phyloP scores from a whole-genome alignment of 2,888 invertebrate species.

The Amblyjoppa proteus region DNA sequence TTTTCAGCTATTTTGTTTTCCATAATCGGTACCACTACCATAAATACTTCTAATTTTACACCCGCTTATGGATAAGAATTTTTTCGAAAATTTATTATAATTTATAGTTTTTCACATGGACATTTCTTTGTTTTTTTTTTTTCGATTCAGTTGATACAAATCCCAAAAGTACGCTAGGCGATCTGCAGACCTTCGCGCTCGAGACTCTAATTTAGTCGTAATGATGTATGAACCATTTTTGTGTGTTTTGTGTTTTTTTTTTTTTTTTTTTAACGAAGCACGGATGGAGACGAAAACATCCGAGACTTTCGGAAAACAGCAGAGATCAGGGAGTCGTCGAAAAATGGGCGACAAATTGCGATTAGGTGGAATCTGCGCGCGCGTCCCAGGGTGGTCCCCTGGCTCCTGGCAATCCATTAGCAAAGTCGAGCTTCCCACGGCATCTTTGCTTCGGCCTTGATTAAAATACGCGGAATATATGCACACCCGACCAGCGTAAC shows the following conservation, averaged over 20 bases:
- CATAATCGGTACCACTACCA: too few relatives aligned
- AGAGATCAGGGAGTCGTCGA: not conserved
- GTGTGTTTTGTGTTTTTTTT: not conserved
- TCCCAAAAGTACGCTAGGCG: not conserved
- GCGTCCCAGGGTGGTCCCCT: not conserved
- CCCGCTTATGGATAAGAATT: not conserved
- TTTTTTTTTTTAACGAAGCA: conserved; percentile 8
- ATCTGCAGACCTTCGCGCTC: not conserved
- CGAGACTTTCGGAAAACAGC: not conserved
- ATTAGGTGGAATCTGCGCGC: conserved; percentile 18
- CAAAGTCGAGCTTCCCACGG: conserved; percentile 21
- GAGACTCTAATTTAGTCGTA: not conserved
- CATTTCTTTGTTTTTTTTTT: not conserved
- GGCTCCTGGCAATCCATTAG: conserved; percentile 54
- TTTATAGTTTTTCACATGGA: not conserved
- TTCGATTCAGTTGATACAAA: not conserved
- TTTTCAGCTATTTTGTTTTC: too few relatives aligned
- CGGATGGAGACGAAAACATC: not conserved
- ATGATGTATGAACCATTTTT: not conserved
- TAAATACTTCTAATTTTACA: not conserved
- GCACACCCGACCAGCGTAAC: conserved; percentile 2
- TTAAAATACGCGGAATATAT: conserved; percentile 50
- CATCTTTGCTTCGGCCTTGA: conserved; percentile 30
- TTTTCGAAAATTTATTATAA: not conserved
- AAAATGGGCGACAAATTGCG: conserved; percentile 32